These are phyloP conservation scores for Apistogramma diplotaenia DNA, from an alignment of 2,113 vertebrate species.

Conservation along the genomic window DNA sequence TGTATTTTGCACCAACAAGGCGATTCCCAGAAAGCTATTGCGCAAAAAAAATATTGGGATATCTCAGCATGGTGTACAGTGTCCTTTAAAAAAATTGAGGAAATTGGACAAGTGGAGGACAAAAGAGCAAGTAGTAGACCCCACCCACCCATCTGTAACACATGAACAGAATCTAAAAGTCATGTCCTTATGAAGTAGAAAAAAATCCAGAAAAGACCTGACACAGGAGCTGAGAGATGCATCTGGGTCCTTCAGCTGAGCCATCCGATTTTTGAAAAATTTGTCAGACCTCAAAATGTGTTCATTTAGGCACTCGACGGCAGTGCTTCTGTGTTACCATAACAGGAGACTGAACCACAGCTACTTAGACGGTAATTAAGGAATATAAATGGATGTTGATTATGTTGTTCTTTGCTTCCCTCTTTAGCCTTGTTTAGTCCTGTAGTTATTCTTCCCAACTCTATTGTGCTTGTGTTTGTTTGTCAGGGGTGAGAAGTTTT, in stretches of 20 bases:
- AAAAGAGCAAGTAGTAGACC: not conserved
- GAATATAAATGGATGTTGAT: slow-evolving; percentile 10
- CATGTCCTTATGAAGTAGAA: not conserved
- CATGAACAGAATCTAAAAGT: not conserved
- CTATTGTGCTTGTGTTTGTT: slow-evolving; percentile 7
- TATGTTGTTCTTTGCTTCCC: not conserved
- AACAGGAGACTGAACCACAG: not conserved
- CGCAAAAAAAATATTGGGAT: not conserved
- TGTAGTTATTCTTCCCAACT: slow-evolving; percentile 6
- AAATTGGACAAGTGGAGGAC: not conserved
- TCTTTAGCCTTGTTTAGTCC: slow-evolving; percentile 9
- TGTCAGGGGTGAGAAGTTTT: not conserved
- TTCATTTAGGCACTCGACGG: not conserved
- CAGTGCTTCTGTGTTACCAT: not conserved
- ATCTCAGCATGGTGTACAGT: not conserved
- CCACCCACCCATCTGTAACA: no score
- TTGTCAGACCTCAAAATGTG: not conserved
- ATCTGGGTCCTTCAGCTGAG: not conserved
- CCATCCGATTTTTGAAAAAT: not conserved
- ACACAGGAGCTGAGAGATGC: not conserved
- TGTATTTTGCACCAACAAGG: not conserved
- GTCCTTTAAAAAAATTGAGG: not conserved
- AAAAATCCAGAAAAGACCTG: not conserved
- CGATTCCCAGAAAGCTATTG: not conserved
- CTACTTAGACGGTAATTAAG: not conserved